Conservation (phyloP, 2,888 invertebrate genomes). For the Galeopsomyia nigrocyanea region DNA sequence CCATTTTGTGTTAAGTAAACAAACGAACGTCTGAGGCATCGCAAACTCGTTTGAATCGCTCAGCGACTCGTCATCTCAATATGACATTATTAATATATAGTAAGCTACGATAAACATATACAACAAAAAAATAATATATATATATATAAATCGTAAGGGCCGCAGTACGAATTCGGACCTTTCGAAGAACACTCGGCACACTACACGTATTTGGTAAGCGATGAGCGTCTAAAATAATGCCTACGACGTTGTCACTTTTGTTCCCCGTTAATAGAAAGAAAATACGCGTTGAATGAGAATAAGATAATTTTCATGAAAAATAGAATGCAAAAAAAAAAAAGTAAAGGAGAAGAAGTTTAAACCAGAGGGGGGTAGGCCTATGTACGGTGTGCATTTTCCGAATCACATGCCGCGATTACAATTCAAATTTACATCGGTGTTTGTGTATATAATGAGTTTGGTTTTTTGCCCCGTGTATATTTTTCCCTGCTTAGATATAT, state of each 20-base stretch:
- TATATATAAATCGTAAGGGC: slow-evolving; percentile 41
- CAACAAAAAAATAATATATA: not conserved
- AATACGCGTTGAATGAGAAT: not conserved
- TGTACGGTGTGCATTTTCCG: slow-evolving; percentile 23
- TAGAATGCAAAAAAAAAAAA: no score
- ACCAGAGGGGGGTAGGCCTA: slow-evolving; percentile 51
- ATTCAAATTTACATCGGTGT: slow-evolving; percentile 21
- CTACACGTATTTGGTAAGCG: slow-evolving; percentile 49
- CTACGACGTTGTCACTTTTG: slow-evolving; percentile 23
- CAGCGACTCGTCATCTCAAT: slow-evolving; percentile 40
- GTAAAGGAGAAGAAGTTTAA: no score
- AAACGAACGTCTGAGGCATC: slow-evolving; percentile 12
- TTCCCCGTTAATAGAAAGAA: slow-evolving; percentile 7
- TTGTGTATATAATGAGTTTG: slow-evolving; percentile 31
- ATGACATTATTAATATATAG: slow-evolving; percentile 5
- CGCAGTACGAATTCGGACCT: slow-evolving; percentile 43
- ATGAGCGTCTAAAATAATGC: slow-evolving; percentile 44
- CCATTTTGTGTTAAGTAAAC: slow-evolving; percentile 41
- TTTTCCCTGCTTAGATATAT: slow-evolving; percentile 44
- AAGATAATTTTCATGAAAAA: slow-evolving; percentile 14
- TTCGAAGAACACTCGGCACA: slow-evolving; percentile 43
- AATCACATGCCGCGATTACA: slow-evolving; percentile 7
- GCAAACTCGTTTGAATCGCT: slow-evolving; percentile 39
- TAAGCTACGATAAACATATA: slow-evolving; percentile 28
- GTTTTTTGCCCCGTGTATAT: slow-evolving; percentile 37